These are phyloP conservation scores for Halisarca cf. caerulea DNA, from an alignment of 37 sponge, comb jelly and placozoan genomes.

Conservation along the genomic window DNA sequence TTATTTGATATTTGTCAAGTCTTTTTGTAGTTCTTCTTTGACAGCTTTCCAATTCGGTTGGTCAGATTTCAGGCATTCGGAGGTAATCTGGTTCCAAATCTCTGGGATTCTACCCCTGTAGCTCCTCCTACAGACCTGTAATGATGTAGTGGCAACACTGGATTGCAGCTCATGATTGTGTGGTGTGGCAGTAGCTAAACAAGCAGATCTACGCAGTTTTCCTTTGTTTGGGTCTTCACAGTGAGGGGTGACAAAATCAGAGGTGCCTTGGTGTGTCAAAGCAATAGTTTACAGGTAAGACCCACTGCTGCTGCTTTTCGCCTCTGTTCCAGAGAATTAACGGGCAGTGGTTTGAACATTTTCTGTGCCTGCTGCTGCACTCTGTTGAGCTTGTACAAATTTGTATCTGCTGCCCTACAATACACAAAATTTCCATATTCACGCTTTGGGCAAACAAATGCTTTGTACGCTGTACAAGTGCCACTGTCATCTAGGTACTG, in stretches of 20 bases:
- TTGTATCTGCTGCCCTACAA: not conserved
- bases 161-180: too few species aligned
- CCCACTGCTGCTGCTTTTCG: constrained; percentile 18
- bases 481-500: constrained; percentile 2
- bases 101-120: too few species aligned
- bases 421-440: constrained; percentile 6
- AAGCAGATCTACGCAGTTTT: not conserved
- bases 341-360: not conserved
- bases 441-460: not conserved
- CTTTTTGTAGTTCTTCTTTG: too few species aligned
- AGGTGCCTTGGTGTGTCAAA: not conserved
- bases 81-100: too few species aligned
- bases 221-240: not conserved
- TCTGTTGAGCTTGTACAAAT: not conserved
- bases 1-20: too few species aligned
- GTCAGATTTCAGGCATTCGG: too few species aligned
- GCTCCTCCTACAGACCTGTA: too few species aligned
- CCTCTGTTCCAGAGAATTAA: constrained; percentile 17
- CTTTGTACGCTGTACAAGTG: constrained; percentile 1
- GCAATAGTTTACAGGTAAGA: constrained; percentile 9
- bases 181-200: too few species aligned
- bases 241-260: not conserved
- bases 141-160: too few species aligned
- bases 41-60: too few species aligned
- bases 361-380: constrained; percentile 29